Evolutionary conservation across 2,113 vertebrate genomes (phyloP), one percentile per base, ranked within the genome.

Genomic region (Chlorocebus sabaeus): DNA sequence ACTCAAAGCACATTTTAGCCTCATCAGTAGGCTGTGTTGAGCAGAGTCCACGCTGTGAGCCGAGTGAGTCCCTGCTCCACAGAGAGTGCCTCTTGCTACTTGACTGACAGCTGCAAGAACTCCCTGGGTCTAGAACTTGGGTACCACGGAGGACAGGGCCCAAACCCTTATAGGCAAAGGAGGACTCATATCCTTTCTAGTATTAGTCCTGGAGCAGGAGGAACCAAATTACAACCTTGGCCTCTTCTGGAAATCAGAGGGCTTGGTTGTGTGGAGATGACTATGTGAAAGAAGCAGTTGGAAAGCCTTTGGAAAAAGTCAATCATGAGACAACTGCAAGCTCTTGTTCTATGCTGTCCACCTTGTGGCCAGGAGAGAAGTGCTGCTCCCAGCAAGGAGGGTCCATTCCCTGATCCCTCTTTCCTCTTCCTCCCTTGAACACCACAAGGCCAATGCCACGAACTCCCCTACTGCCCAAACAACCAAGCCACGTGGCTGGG

Each of bases 221-320:
- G 67, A 59, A 40, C 38, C 45, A 11, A 55, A 25, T 45, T 79
- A 12, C 68, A 59, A 11, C 67, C 35, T 59, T 17, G 17, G n/a
- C 8, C 25, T 25, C 23, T 75, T 57, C 20, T 50, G 17, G 67
- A 64, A 76, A 35, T 82, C 82, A 50, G 52, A 7, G 4, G 16
- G 50, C 68, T 20, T 2, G 5, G 20, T 20, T 6, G 22, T 32
- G 17, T 52, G 59, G 76, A 13, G 20, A 27, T 22, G 50, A 43
- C 17, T 23, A 32, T 48, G 32, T 25, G n/a, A 30, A n/a, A 73
- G 1, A 64, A 52, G 52, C 40, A 3, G 35, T n/a, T 55, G 81
- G 89, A 52, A 96, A 95, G 55, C 48, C 55, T 75, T 61, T 45
- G 55, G 16, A 43, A 61, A 82, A 89, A n/a, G 79, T 55, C n/a